Evolutionary conservation across 2,888 invertebrate species (phyloP), one percentile per base, ranked within the genome.

Genomic region (Pristionchus mayeri): DNA sequence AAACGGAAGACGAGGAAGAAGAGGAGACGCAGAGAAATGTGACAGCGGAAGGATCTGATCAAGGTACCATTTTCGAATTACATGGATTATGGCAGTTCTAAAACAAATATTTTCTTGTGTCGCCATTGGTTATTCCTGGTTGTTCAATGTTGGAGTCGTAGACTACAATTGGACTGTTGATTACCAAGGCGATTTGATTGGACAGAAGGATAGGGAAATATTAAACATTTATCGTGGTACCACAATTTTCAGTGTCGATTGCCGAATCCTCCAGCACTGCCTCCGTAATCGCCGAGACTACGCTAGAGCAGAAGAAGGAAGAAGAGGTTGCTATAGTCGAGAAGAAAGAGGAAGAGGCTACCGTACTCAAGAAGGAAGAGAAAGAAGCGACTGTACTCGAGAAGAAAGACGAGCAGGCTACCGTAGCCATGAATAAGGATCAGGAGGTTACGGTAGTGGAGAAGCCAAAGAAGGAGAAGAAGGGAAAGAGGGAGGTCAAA

Each of bases 321-420:
- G 60, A 63, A 16, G 60, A 63, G 67, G 16, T 11, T 71, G 40
- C 67, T 37, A 40, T 40, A 71, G 60, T 60, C 60, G 67, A 71
- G 18, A 40, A 71, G 40, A 40, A 21, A 2, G 67, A 40, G 37
- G 40, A 67, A 4, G 40, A 9, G 71, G 75, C n/a, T 48, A 71
- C 71, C 2, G 60, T 60, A 30, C 11, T 21, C 44, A 75, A 75
- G 44, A 3, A 40, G 16, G 18, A 34, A 2, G 27, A 67, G 67
- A 52, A 60, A n/a, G 37, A 71, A 24, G 3, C 37, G 37, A 71
- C 44, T 11, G 71, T 71, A 37, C 7, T 21, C 57, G n/a, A 57
- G 57, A 57, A 57, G 11, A 24, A 57, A 21, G 7, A 6, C 6
- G 57, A 57, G 21, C 57, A 21, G 57, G 24, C 21, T 57, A 57